Evolutionary conservation across 92 coral and sea anemone genomes (phyloP), one percentile per base, ranked within the genome.

Genomic region (Zoanthus sansibaricus): DNA sequence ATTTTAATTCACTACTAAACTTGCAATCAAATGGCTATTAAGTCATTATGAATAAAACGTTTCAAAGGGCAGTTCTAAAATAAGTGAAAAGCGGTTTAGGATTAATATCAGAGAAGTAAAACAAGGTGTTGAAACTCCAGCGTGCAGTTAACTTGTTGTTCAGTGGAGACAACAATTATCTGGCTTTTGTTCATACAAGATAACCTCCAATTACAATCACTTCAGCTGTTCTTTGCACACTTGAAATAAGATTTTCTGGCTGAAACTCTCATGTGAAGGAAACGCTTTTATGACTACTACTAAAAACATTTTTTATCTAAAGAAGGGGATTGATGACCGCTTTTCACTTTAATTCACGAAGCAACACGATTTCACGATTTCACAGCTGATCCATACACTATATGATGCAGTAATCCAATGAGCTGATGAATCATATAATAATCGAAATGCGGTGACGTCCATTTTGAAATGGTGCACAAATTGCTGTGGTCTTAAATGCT

Each of bases 321-420:
- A 13, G 21, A 30, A 6, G 14, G 1, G 1, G 44, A 76, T 21
- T 18, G 2, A 21, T 52, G 4, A 76, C 54, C 47, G 47, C 21
- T 51, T 55, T 32, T 21, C 49, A 21, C 82, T 76, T 76, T 76
- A 76, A 54, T 76, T 52, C 82, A 76, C 11, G 48, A 76, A 54
- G 64, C 47, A 76, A 14, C 42, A 51, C 32, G 10, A 47, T 12
- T 76, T 66, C 42, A 51, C 32, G 10, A 47, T 12, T 76, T 66
- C 52, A 76, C 82, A 31, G 44, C 42, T 13, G 5, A 52, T 8
- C 46, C 66, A 54, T 20, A 30, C 12, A 76, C n/a, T 56, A 46
- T 4, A 9, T 48, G 20, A 16, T 51, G 21, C 6, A 21, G 14
- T 18, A 44, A 52, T 11, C 20, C 42, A 4, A 48, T 37, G 25